Conservation (phyloP, 1,140 invertebrate genomes). For the Drosophila bipectinata region DNA sequence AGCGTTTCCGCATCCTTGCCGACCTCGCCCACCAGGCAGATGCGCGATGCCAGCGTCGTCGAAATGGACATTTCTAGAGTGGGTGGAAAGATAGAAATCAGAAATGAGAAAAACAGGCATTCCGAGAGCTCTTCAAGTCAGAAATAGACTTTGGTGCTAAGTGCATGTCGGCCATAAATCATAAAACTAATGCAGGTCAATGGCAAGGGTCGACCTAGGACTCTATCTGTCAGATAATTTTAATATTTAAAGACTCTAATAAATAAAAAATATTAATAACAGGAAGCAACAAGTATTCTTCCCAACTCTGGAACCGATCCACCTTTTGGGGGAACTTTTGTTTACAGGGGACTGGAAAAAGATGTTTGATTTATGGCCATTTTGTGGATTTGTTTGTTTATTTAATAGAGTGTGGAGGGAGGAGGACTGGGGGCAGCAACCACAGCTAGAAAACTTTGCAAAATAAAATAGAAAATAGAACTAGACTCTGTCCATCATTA, state of each 20-base stretch:
- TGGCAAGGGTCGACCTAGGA: background rate
- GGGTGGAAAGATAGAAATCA: constrained; percentile 9
- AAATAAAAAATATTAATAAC: background rate
- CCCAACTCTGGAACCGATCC: background rate
- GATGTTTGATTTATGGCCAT: constrained; percentile 68
- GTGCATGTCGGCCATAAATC: constrained; percentile 18
- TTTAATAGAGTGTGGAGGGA: constrained; percentile 48
- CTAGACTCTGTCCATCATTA: background rate
- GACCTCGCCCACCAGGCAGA: constrained; percentile 87
- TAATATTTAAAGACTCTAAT: too few relatives aligned
- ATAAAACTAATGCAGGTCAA: constrained; percentile 10
- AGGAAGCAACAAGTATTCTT: background rate
- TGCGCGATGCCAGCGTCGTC: constrained; percentile 83
- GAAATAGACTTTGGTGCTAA: background rate
- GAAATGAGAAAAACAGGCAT: constrained; percentile 17
- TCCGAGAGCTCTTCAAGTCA: background rate
- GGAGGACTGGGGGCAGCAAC: background rate
- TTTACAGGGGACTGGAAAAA: constrained; percentile 43
- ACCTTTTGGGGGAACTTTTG: constrained; percentile 18
- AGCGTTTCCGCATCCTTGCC: constrained; percentile 85
- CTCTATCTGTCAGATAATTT: too few relatives aligned
- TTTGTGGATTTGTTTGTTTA: constrained; percentile 71
- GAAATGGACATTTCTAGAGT: constrained; percentile 77
- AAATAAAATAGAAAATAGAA: constrained; percentile 44
- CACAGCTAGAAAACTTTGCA: constrained; percentile 26